Conservation (phyloP, 2,888 invertebrate species). For the Blastobasis adustella region DNA sequence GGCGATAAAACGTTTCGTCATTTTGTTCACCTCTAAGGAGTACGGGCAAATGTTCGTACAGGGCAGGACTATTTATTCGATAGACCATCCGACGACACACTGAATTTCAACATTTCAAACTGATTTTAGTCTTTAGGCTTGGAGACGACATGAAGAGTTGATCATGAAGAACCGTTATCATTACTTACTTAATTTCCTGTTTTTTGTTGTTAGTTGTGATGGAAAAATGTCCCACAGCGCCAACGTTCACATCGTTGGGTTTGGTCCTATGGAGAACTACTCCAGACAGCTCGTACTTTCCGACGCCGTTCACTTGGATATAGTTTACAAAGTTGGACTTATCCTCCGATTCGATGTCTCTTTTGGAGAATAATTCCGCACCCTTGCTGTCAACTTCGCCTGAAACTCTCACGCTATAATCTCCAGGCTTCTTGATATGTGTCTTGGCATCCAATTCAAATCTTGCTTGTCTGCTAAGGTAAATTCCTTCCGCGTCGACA, state of each 20-base stretch:
- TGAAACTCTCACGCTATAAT: constrained; percentile 52
- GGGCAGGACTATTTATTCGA: no score
- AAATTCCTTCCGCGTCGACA: constrained; percentile 72
- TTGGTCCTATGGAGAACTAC: constrained; percentile 71
- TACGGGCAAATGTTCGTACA: no score
- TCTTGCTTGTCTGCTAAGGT: constrained; percentile 75
- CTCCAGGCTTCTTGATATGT: constrained; percentile 53
- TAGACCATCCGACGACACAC: no score
- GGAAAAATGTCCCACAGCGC: constrained; percentile 72
- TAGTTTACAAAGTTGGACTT: constrained; percentile 78
- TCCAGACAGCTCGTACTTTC: constrained; percentile 77
- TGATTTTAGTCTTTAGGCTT: no score
- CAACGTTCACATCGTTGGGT: constrained; percentile 71
- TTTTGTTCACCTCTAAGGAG: no score
- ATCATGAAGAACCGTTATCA: no score
- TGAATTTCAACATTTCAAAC: no score
- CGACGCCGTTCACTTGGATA: constrained; percentile 74
- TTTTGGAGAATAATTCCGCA: constrained; percentile 68
- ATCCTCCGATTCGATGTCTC: constrained; percentile 69
- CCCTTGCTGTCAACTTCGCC: constrained; percentile 41
- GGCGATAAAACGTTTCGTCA: no score
- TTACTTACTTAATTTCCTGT: constrained; percentile 74
- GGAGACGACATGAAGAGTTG: no score
- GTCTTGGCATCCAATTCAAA: constrained; percentile 74
- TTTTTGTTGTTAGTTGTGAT: constrained; percentile 61